Conservation (phyloP, 2,888 invertebrate genomes). For the Drosophila imparisetae region DNA sequence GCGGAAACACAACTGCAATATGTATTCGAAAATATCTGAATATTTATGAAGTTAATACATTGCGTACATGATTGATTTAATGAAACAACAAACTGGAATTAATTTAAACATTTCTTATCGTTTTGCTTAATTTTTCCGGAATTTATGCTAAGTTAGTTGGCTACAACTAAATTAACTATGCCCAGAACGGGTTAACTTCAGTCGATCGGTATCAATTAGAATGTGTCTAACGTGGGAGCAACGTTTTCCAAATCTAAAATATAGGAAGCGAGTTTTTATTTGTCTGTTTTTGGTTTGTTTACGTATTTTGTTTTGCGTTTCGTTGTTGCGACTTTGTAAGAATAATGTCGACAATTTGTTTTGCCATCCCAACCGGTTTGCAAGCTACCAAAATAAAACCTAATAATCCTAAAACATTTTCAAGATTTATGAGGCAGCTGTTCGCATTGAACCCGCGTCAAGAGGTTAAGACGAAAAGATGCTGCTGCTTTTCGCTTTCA, state of each 20-base stretch:
- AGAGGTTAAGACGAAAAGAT: constrained; percentile 68
- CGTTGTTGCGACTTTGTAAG: constrained; percentile 28
- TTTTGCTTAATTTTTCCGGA: constrained; percentile 23
- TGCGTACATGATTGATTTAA: constrained; percentile 52
- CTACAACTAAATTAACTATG: constrained; percentile 65
- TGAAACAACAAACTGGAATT: constrained; percentile 65
- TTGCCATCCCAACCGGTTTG: constrained; percentile 50
- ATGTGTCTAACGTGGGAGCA: constrained; percentile 19
- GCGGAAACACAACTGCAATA: constrained; percentile 45
- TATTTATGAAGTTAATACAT: constrained; percentile 32
- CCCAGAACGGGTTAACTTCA: constrained; percentile 55
- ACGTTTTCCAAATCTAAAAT: constrained; percentile 18
- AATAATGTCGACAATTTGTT: constrained; percentile 70
- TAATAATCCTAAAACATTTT: constrained; percentile 45
- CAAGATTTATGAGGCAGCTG: constrained; percentile 70
- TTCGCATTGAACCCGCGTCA: constrained; percentile 69
- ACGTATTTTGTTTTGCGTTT: constrained; percentile 9
- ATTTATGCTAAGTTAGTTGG: constrained; percentile 54
- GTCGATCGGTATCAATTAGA: constrained; percentile 23
- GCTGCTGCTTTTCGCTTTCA: constrained; percentile 69
- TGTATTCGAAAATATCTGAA: constrained; percentile 24
- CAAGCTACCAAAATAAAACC: constrained; percentile 35
- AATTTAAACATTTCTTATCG: constrained; percentile 41
- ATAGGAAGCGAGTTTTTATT: constrained; percentile 6
- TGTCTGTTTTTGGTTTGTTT: constrained; percentile 26